Conservation (phyloP, 2,888 invertebrate genomes). For the Yponomeuta plumbellus region DNA sequence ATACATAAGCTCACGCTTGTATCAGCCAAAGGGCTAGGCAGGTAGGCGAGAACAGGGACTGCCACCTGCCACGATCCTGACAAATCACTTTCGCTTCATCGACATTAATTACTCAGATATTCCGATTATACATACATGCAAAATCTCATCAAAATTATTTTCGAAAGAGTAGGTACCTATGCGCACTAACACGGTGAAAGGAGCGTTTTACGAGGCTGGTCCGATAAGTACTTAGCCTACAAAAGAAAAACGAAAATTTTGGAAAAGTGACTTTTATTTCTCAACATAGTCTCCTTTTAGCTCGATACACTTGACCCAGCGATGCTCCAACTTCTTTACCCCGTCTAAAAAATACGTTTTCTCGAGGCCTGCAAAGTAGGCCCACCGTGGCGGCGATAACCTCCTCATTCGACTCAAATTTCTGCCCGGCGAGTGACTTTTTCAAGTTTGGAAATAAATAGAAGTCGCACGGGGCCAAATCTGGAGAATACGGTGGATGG, state of each 20-base stretch:
- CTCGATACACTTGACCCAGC: neutral
- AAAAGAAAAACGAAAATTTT: neutral
- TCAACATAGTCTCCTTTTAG: neutral
- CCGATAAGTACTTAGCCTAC: neutral
- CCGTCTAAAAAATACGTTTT: neutral
- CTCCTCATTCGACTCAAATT: neutral
- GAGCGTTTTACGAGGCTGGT: too few relatives aligned
- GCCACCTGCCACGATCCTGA: too few relatives aligned
- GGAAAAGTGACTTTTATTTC: too few relatives aligned
- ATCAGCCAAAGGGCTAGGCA: too few relatives aligned
- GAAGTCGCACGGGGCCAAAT: conserved; percentile 25
- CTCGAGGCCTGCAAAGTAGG: neutral
- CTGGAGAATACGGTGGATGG: conserved; percentile 26
- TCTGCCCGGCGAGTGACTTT: conserved; percentile 7
- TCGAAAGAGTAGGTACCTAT: too few relatives aligned
- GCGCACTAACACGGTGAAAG: too few relatives aligned
- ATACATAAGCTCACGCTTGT: too few relatives aligned
- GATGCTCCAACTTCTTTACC: neutral
- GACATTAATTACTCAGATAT: too few relatives aligned
- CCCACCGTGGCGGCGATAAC: neutral
- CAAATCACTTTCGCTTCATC: too few relatives aligned
- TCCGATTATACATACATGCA: too few relatives aligned
- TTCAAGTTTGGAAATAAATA: conserved; percentile 24
- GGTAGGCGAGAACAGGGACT: too few relatives aligned
- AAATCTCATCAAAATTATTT: too few relatives aligned